phyloP scores from a whole-genome alignment of 1,140 invertebrate genomes.

The Lepidurus apus region DNA sequence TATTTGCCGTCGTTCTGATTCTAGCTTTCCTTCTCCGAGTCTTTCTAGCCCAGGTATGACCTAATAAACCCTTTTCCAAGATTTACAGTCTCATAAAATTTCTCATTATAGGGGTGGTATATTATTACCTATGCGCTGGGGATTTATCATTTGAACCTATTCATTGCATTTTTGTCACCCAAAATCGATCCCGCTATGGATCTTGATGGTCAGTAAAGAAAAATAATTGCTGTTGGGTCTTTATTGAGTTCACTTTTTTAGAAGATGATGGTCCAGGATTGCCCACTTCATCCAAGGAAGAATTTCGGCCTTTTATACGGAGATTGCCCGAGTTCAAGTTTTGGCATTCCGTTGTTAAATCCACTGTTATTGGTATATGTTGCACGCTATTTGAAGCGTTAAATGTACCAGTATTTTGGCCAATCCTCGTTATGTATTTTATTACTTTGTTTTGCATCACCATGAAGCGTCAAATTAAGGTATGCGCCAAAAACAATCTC shows the following conservation, averaged over 20 bases:
- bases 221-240: not conserved
- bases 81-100: conserved; percentile 35
- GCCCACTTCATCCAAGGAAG: conserved; percentile 90
- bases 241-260: conserved; percentile 45
- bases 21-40: conserved; percentile 47
- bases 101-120: conserved; percentile 88
- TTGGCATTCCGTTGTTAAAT: conserved; percentile 95
- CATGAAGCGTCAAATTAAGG: conserved; percentile 99
- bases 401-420: conserved; percentile 99
- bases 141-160: conserved; percentile 98
- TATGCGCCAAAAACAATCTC: conserved; percentile 45
- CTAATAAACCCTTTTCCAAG: conserved; percentile 9
- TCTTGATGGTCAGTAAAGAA: conserved; percentile 65
- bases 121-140: conserved; percentile 97
- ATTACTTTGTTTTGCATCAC: conserved; percentile 96
- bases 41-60: conserved; percentile 46
- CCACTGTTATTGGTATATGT: conserved; percentile 81
- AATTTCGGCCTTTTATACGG: conserved; percentile 97
- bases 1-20: conserved; percentile 46
- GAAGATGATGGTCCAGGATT: conserved; percentile 79
- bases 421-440: conserved; percentile 99
- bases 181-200: conserved; percentile 96
- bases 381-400: conserved; percentile 98
- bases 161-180: conserved; percentile 98
- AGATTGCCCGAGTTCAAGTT: conserved; percentile 99